Percentiles rank a stretch among this genome's conserved stretches.
Evolutionary conservation across 53 echinoderm and acorn worm genomes (phyloP).

Genomic region (Temnopleurus reevesii): DNA sequence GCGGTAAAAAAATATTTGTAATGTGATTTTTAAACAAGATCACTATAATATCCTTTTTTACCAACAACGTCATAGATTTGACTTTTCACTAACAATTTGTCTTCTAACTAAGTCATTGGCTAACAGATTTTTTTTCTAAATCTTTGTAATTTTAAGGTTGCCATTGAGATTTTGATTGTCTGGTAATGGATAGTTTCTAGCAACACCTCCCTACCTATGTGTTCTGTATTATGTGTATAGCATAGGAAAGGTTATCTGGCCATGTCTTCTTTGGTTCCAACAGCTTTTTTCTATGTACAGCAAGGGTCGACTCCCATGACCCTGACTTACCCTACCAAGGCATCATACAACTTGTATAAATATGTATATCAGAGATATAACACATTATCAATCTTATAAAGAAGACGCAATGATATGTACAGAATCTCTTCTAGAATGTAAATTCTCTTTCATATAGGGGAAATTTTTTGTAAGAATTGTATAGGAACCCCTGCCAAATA

Average conservation of each 20-base stretch:
- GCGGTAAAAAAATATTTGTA: too few species aligned
- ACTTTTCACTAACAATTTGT: too few species aligned
- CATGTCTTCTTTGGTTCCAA: neutral
- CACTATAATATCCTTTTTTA: too few species aligned
- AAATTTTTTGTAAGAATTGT: conserved; percentile 18
- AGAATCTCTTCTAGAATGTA: conserved; percentile 15
- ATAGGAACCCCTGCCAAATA: neutral
- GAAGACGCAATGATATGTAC: conserved; percentile 8
- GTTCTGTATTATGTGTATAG: conserved; percentile 32
- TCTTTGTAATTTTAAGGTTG: too few species aligned
- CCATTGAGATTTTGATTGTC: too few species aligned
- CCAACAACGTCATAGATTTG: too few species aligned
- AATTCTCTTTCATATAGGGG: conserved; percentile 45
- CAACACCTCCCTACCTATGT: neutral
- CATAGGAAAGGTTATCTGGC: neutral
- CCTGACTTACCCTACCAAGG: neutral
- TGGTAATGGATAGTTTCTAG: too few species aligned
- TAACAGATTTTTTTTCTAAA: too few species aligned
- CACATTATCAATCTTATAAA: neutral
- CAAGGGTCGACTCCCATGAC: neutral
- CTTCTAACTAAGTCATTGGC: too few species aligned
- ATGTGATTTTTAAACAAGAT: too few species aligned
- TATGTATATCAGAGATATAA: neutral
- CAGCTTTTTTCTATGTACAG: conserved; percentile 23
- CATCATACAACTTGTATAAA: conserved; percentile 21